phyloP scores from a whole-genome alignment of 2,797 vertebrate species.

The Diplodus sargus region DNA sequence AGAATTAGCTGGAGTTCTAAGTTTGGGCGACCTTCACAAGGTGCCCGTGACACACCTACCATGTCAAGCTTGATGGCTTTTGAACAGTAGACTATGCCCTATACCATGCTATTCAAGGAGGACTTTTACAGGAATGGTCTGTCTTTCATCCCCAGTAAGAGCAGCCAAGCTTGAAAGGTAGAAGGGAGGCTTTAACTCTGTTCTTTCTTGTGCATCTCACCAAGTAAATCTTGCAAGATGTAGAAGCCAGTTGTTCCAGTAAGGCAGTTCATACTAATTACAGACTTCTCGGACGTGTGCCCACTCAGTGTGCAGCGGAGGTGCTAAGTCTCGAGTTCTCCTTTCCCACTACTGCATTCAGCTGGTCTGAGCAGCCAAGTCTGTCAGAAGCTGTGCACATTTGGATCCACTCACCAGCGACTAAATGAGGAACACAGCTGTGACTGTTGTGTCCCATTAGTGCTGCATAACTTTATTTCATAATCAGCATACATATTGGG shows the following conservation, averaged over 20 bases:
- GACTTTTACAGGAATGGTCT: constrained; percentile 31
- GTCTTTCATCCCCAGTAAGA: constrained; percentile 47
- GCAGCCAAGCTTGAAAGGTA: constrained; percentile 44
- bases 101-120: constrained; percentile 11
- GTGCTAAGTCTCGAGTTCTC: constrained; percentile 45
- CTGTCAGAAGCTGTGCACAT: constrained; percentile 54
- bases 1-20: neutral
- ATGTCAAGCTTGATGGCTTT: constrained; percentile 44
- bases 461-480: constrained; percentile 56
- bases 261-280: constrained; percentile 52
- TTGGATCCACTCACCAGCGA: constrained; percentile 56
- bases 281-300: constrained; percentile 47
- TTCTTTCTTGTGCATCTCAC: constrained; percentile 42
- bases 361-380: constrained; percentile 31
- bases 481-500: constrained; percentile 42
- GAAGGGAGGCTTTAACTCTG: constrained; percentile 27
- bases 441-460: constrained; percentile 57
- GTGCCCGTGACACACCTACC: constrained; percentile 17
- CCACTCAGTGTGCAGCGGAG: constrained; percentile 45
- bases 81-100: constrained; percentile 37
- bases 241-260: constrained; percentile 41
- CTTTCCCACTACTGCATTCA: constrained; percentile 21
- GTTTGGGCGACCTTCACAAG: constrained; percentile 23
- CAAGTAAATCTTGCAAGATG: constrained; percentile 25
- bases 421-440: constrained; percentile 61